Percentiles rank a stretch among this genome's conserved stretches.
Evolutionary conservation across 2,797 vertebrate genomes (phyloP).

Genomic region (Protosalanx chinensis): DNA sequence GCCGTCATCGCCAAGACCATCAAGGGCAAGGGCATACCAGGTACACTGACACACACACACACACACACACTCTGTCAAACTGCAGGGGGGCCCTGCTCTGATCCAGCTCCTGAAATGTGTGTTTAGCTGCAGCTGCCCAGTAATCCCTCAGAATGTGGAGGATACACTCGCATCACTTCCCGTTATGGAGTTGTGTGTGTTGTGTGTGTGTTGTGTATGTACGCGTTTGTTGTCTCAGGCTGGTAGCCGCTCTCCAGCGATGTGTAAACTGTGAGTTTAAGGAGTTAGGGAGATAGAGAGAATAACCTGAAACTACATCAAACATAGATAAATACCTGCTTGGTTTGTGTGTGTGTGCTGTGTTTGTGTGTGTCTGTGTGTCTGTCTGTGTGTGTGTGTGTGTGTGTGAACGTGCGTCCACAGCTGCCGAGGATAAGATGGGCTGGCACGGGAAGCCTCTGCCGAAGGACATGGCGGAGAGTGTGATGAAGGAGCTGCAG

Average conservation of each 20-base stretch:
- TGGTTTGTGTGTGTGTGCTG: not conserved
- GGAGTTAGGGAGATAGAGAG: too few species aligned
- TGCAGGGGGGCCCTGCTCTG: slow-evolving; percentile 24
- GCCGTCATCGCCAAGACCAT: slow-evolving; percentile 89
- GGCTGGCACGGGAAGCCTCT: slow-evolving; percentile 93
- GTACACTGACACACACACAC: slow-evolving; percentile 60
- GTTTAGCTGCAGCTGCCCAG: slow-evolving; percentile 39
- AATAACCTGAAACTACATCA: too few species aligned
- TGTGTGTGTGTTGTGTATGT: slow-evolving; percentile 6
- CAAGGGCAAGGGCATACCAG: slow-evolving; percentile 89
- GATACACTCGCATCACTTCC: slow-evolving; percentile 32
- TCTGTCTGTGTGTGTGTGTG: not conserved
- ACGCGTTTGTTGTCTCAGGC: not conserved
- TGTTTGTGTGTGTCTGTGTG: not conserved
- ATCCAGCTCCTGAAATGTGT: slow-evolving; percentile 47
- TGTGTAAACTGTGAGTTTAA: too few species aligned
- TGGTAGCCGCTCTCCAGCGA: too few species aligned
- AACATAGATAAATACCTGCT: not conserved
- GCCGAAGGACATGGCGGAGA: slow-evolving; percentile 88
- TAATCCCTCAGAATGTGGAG: slow-evolving; percentile 67
- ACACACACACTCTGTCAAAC: slow-evolving; percentile 18
- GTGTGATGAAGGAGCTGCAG: slow-evolving; percentile 83
- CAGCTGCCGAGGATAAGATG: slow-evolving; percentile 91
- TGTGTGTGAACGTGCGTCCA: slow-evolving; percentile 7
- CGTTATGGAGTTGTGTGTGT: slow-evolving; percentile 23